Percentiles rank a stretch among this genome's conserved stretches.
Conservation (phyloP, 1,140 invertebrate species). For the Stenopsyche tienmushanensis region DNA sequence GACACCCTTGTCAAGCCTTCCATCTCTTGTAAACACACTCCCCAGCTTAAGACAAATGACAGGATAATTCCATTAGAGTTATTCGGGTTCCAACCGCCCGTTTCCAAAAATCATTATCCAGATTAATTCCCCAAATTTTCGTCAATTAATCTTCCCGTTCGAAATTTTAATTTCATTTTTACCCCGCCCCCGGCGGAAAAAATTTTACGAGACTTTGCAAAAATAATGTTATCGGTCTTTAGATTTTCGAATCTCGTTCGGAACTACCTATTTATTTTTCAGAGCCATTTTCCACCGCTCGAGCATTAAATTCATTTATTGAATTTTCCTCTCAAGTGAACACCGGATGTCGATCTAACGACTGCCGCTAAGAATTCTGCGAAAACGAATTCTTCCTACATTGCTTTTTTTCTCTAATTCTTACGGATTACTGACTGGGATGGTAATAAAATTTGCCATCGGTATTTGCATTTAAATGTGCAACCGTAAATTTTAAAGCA, state of each 20-base stretch:
- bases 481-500: background rate
- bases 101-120: constrained; percentile 8
- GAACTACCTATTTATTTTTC: constrained; percentile 26
- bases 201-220: too few species aligned
- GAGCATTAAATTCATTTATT: constrained; percentile 29
- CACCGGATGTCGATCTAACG: constrained; percentile 18
- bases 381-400: background rate
- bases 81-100: background rate
- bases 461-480: too few species aligned
- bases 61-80: constrained; percentile 21
- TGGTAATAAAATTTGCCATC: too few species aligned
- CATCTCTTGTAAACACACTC: constrained; percentile 23
- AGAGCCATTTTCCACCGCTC: constrained; percentile 22
- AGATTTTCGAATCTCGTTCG: background rate
- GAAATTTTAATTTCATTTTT: background rate
- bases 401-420: constrained; percentile 8
- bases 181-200: too few species aligned
- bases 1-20: constrained; percentile 10
- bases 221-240: too few species aligned
- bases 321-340: constrained; percentile 12
- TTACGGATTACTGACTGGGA: background rate
- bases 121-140: background rate
- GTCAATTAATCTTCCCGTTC: background rate
- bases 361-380: background rate
- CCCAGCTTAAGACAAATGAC: constrained; percentile 19